Evolutionary conservation across 1,140 invertebrate species (phyloP), one percentile per base, ranked within the genome.

Genomic region (Orchesella cincta): DNA sequence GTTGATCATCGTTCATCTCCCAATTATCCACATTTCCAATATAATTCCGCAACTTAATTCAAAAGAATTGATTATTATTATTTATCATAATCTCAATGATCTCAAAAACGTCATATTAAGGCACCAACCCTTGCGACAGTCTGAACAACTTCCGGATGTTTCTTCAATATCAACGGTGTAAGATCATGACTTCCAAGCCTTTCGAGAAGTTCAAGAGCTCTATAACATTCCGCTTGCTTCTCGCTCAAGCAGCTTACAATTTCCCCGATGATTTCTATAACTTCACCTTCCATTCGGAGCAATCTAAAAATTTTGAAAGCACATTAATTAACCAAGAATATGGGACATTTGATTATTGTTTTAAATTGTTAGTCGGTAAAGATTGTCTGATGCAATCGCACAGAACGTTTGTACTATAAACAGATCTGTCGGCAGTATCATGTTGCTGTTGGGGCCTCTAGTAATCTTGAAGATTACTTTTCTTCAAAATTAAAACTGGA

Each of bases 131-230:
- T 88, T 82, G 86, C 85, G 33, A 88, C 86, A 39, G 87, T 94
- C 82, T 93, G 90, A 73, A 96, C 89, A 76, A 93, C 90, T 74
- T 92, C 89, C 0, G 94, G 91, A 87, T 96, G 92, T 81, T 95
- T 95, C 81, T 94, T 90, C 33, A 96, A 84, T 91, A 95, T 94
- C 1, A 95, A 83, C 26, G 91, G 88, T 77, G 90, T 91, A 14
- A 95, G 84, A 20, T 86, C 57, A 94, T 79, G 78, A 75, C 23
- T 70, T 70, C 51, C 72, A 23, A 82, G 72, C n/a, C 77, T 73
- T 18, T 80, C 79, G 5, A 82, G 35, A 12, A 82, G 76, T 70
- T 81, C 78, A 12, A 83, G 79, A 1, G 78, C 81, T 72, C 78
- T 79, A 31, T 92, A 89, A 0, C 89, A 87, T 83, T 93, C 89